These are phyloP conservation scores for Intellagama lesueurii DNA, from an alignment of 2,797 vertebrate species.

Conservation along the genomic window DNA sequence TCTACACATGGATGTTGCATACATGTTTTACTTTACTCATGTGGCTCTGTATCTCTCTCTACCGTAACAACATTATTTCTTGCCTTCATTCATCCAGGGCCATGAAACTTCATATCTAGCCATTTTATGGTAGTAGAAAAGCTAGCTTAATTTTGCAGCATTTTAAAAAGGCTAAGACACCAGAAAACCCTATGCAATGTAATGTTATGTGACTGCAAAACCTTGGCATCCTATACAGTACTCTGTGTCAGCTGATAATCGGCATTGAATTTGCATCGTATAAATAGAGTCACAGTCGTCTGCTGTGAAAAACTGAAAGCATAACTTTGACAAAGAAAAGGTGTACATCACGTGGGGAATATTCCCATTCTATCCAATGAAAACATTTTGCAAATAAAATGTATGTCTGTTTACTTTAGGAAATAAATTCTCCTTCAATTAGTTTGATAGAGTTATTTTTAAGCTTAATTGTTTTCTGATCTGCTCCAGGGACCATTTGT, in stretches of 20 bases:
- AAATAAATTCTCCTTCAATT: not conserved
- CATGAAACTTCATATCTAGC: not conserved
- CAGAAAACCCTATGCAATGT: not conserved
- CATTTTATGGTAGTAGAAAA: not conserved
- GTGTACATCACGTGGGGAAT: not conserved
- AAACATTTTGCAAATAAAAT: not conserved
- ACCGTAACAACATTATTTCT: no score
- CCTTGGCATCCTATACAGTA: not conserved
- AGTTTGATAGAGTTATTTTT: not conserved
- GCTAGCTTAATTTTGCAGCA: not conserved
- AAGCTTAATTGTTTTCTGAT: no score
- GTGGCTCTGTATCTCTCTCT: no score
- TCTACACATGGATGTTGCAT: not conserved
- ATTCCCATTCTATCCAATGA: not conserved
- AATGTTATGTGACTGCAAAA: not conserved
- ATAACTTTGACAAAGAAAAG: not conserved
- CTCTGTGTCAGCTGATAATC: not conserved
- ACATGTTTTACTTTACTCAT: not conserved
- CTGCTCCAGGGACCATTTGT: no score
- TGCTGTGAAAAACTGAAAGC: not conserved
- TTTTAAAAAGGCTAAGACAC: not conserved
- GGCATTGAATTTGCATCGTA: not conserved
- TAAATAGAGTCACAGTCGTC: no score
- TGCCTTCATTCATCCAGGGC: no score
- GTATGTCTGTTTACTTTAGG: not conserved